Evolutionary conservation across 2,888 invertebrate genomes (phyloP).

Genomic region (Ethmia dodecea): DNA sequence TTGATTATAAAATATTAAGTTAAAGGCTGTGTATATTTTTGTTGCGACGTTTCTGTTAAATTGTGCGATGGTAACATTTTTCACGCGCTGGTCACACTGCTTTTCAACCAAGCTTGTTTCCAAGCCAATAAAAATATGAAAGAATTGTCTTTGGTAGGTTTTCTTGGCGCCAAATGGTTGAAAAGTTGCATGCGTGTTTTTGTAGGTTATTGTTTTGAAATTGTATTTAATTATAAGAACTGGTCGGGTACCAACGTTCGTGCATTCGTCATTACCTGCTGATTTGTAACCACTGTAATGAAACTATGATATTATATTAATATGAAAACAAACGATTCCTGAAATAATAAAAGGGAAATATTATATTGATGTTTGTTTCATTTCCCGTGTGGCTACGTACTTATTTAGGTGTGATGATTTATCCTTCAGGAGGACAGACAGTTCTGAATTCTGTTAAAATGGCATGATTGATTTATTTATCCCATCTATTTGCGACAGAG

Average conservation of each 20-base stretch:
- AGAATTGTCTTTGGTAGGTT: constrained; percentile 1
- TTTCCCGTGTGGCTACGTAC: too few relatives aligned
- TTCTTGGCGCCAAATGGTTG: constrained; percentile 12
- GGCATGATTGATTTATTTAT: too few relatives aligned
- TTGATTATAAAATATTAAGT: constrained; percentile 27
- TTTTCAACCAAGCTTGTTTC: constrained; percentile 26
- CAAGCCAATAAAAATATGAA: neutral
- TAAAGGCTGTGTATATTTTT: constrained; percentile 39
- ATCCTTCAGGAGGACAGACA: too few relatives aligned
- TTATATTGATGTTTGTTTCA: constrained; percentile 42
- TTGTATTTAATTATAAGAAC: constrained; percentile 21
- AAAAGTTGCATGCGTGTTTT: constrained; percentile 16
- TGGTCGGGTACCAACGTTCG: constrained; percentile 41
- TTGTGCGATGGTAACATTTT: constrained; percentile 19
- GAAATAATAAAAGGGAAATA: constrained; percentile 68
- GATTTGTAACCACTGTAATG: constrained; percentile 65
- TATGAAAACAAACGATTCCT: constrained; percentile 70
- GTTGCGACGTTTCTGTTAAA: constrained; percentile 32
- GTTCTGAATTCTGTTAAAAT: too few relatives aligned
- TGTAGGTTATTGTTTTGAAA: constrained; percentile 8
- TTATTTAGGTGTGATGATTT: too few relatives aligned
- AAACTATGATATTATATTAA: constrained; percentile 69
- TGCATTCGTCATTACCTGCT: constrained; percentile 65
- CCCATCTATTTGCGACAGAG: too few relatives aligned
- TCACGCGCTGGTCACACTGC: constrained; percentile 26